Percentiles rank a stretch among this genome's conserved stretches.
These are phyloP conservation scores for Lasioglossum marginatum DNA, from an alignment of 2,888 invertebrate genomes.

Conservation along the genomic window DNA sequence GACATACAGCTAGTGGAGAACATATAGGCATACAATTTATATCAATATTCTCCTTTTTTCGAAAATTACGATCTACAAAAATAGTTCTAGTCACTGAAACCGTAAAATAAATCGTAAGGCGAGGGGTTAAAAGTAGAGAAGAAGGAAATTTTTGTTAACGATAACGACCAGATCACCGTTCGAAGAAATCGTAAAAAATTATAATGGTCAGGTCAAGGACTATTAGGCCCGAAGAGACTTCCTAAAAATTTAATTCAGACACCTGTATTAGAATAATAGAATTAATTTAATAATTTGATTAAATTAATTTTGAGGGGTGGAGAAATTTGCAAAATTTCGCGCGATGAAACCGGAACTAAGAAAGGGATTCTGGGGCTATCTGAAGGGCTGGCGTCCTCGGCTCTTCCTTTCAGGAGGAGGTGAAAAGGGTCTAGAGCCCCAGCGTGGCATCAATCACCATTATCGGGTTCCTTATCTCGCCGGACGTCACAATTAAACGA, in stretches of 20 bases:
- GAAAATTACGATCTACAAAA: too few relatives aligned
- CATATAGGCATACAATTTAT: too few relatives aligned
- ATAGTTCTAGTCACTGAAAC: too few relatives aligned
- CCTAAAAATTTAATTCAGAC: neutral
- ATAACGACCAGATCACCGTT: too few relatives aligned
- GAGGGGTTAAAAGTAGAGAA: too few relatives aligned
- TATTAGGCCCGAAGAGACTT: neutral
- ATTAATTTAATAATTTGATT: neutral
- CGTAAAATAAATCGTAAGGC: too few relatives aligned
- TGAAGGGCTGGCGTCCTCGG: conserved; percentile 3
- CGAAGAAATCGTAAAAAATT: neutral
- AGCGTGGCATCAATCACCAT: conserved; percentile 57
- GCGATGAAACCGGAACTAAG: neutral
- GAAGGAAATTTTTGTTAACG: neutral
- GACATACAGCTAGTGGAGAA: too few relatives aligned
- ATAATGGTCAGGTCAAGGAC: neutral
- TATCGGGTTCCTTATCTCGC: conserved; percentile 61
- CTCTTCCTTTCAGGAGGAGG: neutral
- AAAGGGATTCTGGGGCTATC: neutral
- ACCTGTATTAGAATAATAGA: neutral
- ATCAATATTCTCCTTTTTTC: too few relatives aligned
- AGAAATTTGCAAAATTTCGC: neutral
- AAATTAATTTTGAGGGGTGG: neutral
- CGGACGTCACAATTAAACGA: conserved; percentile 64
- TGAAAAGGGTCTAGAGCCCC: conserved; percentile 20